Percentiles rank a stretch among this genome's conserved stretches.
Evolutionary conservation across 2,113 vertebrate species (phyloP).

Genomic region (Camelus dromedarius): DNA sequence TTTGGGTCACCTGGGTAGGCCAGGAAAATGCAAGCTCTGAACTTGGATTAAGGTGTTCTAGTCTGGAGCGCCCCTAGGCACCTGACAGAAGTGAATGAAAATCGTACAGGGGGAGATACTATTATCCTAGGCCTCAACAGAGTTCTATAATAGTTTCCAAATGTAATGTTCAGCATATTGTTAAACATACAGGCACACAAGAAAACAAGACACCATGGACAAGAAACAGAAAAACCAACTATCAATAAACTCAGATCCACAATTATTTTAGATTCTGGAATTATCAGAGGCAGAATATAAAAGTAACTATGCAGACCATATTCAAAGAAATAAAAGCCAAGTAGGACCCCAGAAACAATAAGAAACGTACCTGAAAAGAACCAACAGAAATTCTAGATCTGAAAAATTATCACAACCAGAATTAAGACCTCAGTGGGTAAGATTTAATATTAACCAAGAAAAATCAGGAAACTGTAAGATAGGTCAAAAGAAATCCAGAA

Average conservation of each 20-base stretch:
- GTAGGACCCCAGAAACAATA: background rate
- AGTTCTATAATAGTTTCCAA: conserved; percentile 1
- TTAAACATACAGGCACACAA: background rate
- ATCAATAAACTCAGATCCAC: background rate
- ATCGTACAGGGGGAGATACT: background rate
- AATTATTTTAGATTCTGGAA: background rate
- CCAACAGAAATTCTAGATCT: background rate
- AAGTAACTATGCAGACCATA: background rate
- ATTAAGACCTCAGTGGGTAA: background rate
- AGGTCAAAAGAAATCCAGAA: conserved; percentile 16
- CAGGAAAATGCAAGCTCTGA: background rate
- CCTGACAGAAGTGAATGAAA: background rate
- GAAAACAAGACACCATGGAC: background rate
- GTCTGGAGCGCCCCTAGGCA: background rate
- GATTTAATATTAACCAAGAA: conserved; percentile 15
- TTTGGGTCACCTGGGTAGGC: background rate
- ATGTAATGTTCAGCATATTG: background rate
- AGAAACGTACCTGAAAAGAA: background rate
- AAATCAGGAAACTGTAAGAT: background rate
- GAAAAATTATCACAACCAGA: background rate
- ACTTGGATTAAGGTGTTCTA: background rate
- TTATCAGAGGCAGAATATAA: background rate
- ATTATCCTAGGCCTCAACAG: background rate
- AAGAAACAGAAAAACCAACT: conserved; percentile 6
- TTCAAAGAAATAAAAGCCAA: background rate